These are phyloP conservation scores for Mastomys coucha DNA, from an alignment of 2,113 vertebrate genomes.

Conservation along the genomic window DNA sequence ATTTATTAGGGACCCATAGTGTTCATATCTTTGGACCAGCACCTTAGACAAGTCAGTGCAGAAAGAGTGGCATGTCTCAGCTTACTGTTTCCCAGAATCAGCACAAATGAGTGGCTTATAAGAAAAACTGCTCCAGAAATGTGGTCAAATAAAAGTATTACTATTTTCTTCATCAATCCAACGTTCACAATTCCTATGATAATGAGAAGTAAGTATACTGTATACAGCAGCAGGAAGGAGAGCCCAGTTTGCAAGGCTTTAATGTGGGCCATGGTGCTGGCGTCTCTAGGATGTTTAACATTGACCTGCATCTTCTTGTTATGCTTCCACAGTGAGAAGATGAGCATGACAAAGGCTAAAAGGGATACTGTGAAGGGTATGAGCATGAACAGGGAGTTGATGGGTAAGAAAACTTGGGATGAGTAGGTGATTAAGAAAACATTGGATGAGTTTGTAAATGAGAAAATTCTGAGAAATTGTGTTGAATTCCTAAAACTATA, in stretches of 20 bases:
- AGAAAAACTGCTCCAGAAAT: neutral
- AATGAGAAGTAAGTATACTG: neutral
- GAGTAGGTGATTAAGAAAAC: neutral
- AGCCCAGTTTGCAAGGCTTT: neutral
- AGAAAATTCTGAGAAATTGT: rapidly evolving
- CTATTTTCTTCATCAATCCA: rapidly evolving
- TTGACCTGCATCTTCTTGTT: neutral
- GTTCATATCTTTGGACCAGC: neutral
- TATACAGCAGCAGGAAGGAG: neutral
- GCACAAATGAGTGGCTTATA: neutral
- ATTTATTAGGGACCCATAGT: no score
- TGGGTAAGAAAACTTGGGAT: neutral
- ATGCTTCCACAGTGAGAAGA: slow-evolving; percentile 30
- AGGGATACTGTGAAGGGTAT: neutral
- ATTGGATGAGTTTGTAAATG: neutral
- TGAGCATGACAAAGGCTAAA: neutral
- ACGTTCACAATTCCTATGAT: neutral
- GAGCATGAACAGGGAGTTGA: neutral
- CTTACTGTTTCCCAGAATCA: slow-evolving; percentile 37
- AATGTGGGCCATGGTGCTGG: neutral
- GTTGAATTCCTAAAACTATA: rapidly evolving
- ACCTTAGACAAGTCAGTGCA: neutral
- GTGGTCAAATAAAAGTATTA: neutral
- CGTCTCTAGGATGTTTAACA: neutral
- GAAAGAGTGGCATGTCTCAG: neutral